Conservation (phyloP, 2,797 vertebrate genomes). For the Spinus pinus region DNA sequence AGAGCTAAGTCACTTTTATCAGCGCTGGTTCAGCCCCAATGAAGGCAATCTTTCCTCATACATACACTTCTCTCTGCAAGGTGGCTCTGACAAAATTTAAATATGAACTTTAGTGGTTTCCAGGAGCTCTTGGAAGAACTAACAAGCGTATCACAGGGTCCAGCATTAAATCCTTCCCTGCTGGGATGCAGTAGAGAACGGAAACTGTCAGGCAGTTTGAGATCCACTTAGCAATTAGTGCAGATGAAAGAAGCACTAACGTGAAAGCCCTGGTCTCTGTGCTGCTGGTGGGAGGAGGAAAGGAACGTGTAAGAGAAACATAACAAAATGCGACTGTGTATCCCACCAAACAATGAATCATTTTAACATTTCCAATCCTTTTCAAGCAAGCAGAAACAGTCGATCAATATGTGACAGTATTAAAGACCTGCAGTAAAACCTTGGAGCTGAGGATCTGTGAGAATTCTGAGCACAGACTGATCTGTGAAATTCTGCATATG, state of each 20-base stretch:
- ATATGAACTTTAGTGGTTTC: slow-evolving; percentile 11
- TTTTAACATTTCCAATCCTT: slow-evolving; percentile 32
- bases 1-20: neutral
- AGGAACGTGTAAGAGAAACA: slow-evolving; percentile 13
- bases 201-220: slow-evolving; percentile 58
- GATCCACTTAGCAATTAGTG: slow-evolving; percentile 60
- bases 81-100: slow-evolving; percentile 8
- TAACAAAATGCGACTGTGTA: slow-evolving; percentile 6
- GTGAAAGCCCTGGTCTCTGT: neutral
- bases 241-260: slow-evolving; percentile 42
- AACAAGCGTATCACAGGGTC: slow-evolving; percentile 30
- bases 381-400: neutral
- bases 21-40: neutral
- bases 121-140: slow-evolving; percentile 35
- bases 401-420: slow-evolving; percentile 31
- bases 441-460: neutral
- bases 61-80: neutral
- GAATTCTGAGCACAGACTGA: neutral
- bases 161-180: slow-evolving; percentile 41
- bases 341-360: slow-evolving; percentile 24
- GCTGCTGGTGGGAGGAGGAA: slow-evolving; percentile 4
- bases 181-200: slow-evolving; percentile 33
- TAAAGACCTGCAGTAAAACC: slow-evolving; percentile 19
- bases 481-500: neutral
- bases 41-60: neutral